A percentile compares a stretch with the other conserved stretches of the same genome.
Evolutionary conservation across 2,797 vertebrate species (phyloP).

Genomic region (Cyclura pinguis): DNA sequence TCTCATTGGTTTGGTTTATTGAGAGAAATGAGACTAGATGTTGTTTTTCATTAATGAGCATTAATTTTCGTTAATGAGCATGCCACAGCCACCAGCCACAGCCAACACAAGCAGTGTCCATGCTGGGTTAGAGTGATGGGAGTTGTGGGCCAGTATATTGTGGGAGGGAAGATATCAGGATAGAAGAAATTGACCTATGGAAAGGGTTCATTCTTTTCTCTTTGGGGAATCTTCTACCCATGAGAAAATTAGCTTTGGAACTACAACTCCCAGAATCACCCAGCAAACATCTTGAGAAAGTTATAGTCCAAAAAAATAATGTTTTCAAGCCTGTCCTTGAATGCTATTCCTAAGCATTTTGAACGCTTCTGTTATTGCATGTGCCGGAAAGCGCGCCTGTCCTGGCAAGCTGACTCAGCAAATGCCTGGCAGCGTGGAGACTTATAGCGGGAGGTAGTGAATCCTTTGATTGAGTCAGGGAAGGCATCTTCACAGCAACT

Average conservation of each 20-base stretch:
- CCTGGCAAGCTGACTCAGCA: slow-evolving; percentile 13
- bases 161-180: neutral
- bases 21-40: too few species aligned
- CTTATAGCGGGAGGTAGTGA: slow-evolving; percentile 44
- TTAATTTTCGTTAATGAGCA: too few species aligned
- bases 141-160: neutral
- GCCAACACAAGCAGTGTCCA: neutral
- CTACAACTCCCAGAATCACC: neutral
- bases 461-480: neutral
- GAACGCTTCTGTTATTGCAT: neutral
- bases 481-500: slow-evolving; percentile 56
- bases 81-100: neutral
- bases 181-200: neutral
- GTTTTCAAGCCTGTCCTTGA: neutral
- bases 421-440: slow-evolving; percentile 2
- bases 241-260: neutral
- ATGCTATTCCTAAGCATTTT: neutral
- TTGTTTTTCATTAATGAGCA: too few species aligned
- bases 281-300: neutral
- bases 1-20: too few species aligned
- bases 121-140: neutral
- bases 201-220: neutral
- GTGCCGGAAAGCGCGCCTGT: neutral
- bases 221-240: neutral
- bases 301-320: neutral